Evolutionary conservation across 2,797 vertebrate genomes (phyloP), one percentile per base, ranked within the genome.

Genomic region (Simalia tracyae): DNA sequence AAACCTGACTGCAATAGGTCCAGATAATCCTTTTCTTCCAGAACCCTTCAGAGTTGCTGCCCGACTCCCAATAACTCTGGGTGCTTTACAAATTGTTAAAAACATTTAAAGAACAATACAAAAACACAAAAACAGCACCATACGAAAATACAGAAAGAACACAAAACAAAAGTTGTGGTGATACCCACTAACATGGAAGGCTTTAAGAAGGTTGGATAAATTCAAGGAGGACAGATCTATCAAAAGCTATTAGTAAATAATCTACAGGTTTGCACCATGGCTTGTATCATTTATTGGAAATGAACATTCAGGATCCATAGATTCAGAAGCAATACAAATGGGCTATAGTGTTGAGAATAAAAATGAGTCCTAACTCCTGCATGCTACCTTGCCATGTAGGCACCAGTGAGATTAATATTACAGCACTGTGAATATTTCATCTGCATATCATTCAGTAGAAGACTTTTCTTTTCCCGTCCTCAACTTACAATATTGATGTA

Each of bases 291-390:
- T 87, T 91, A 94, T 89, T 93, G 87, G 90, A 94, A 95, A 91
- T 93, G 50, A 0, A 87, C 90, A 94, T 92, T 86, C 94, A 94
- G 95, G 95, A 94, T 95, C 96, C 94, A 94, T 94, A 93, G 9
- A 87, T 72, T 63, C 86, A 84, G 31, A 89, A 96, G 95, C 68
- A 95, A 94, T 76, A 12, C 24, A 36, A 92, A 60, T 57, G 19
- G 76, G 22, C 22, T 50, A 8, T 2, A 0, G 57, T 22, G 87
- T 92, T 90, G 60, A 95, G 94, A 93, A 87, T 86, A 81, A 92
- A 94, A 95, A 91, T 84, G 93, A 95, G 54, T 50, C 88, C 68
- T 87, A 93, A 81, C 91, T 92, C 72, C 93, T 87, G 89, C 89
- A 94, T 85, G 84, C 24, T 84, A 76, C n/a, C 89, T 26, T 91